Evolutionary conservation across 2,888 invertebrate species (phyloP), one percentile per base, ranked within the genome.

Genomic region (Drosophila neotestacea): DNA sequence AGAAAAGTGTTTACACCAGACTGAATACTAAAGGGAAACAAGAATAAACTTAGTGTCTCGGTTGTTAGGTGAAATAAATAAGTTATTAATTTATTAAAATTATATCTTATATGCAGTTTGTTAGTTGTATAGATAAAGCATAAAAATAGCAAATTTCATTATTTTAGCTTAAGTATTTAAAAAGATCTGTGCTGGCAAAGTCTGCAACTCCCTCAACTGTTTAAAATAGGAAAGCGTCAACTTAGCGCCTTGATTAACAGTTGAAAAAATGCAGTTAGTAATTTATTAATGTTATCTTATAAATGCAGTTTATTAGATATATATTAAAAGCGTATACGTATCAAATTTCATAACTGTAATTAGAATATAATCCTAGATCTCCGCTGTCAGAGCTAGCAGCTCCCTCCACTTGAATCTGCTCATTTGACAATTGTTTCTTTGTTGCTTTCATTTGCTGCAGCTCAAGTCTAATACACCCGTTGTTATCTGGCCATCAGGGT

Each of bases 391-490:
- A 32, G 4, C 11, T 6, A 10, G n/a, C 38, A 9, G 3, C 32
- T 27, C 0, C 38, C 6, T 39, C 10, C 28, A 38, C 6, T 38
- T 9, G 6, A 51, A 7, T 28, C 4, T 27, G 2, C 6, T 11
- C 11, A 13, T 28, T 51, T 7, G 27, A 11, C 38, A 28, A 13
- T 51, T 51, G 13, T 28, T 6, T 47, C 4, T n/a, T 9, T 42
- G 0, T 1, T 6, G 5, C 22, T 4, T 22, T 41, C 34, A 42
- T 34, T 34, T 36, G 28, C 13, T 34, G 6, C 11, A 5, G 27
- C 16, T 30, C n/a, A 10, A 51, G 46, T 36, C 56, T 41, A 34
- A 28, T 41, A 70, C 44, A 58, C 58, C 73, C 60, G 27, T 44
- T 58, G 4, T 38, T 54, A 41, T 36, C 1, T 6, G 4, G 1